These are phyloP conservation scores for Morus bassanus DNA, from an alignment of 2,797 vertebrate species.

Conservation along the genomic window DNA sequence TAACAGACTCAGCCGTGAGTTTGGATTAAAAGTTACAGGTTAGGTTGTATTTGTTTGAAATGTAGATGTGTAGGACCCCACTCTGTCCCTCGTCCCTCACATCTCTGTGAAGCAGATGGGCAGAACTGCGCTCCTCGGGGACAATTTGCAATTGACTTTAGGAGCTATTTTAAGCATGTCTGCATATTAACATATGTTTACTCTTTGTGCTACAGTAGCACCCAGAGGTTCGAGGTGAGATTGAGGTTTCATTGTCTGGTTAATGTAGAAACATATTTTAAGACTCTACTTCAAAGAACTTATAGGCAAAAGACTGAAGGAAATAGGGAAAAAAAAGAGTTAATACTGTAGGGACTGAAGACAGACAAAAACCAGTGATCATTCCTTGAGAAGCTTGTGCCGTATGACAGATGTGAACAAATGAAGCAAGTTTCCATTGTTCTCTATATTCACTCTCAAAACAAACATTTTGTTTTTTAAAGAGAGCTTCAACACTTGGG, in stretches of 20 bases:
- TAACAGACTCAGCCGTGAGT: no score
- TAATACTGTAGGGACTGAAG: neutral
- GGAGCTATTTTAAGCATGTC: neutral
- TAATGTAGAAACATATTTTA: neutral
- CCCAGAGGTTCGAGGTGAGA: neutral
- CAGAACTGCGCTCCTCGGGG: neutral
- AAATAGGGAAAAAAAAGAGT: neutral
- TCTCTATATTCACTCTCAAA: neutral
- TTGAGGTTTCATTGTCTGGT: neutral
- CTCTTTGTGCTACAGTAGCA: neutral
- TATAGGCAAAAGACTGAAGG: neutral
- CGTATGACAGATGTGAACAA: neutral
- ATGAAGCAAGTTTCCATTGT: neutral
- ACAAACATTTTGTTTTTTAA: neutral
- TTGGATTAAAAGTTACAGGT: neutral
- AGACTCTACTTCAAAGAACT: neutral
- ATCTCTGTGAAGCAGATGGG: neutral
- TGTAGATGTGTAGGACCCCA: neutral
- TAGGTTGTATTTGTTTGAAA: neutral
- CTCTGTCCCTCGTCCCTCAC: neutral
- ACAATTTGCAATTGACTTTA: neutral
- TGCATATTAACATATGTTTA: fast-evolving
- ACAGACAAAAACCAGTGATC: no score
- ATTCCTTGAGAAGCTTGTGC: neutral
- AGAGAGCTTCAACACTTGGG: neutral